Base-by-base conservation (phyloP, 2,888 invertebrate species). In the Linnaemya vulpina region DNA sequence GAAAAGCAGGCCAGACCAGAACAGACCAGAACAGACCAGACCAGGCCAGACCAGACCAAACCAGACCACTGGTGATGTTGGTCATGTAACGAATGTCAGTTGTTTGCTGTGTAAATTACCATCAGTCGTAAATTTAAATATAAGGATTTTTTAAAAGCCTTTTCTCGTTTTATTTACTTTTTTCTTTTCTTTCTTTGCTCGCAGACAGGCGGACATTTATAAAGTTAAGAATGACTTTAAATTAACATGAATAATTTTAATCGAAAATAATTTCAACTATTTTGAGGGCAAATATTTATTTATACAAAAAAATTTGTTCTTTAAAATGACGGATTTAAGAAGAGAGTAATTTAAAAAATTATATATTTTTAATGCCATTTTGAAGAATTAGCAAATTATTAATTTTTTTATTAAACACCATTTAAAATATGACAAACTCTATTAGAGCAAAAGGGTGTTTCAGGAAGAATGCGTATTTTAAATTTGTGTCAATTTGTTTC, bases 71-170 rank as follows among this genome's bases (percentile, higher is more conserved):
- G 75, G 65, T 55, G 65, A 65, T 55, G 25, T 55, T 75, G 53
- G 63, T 30, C 53, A 63, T 75, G 43, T 43, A 43, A 22, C 25
- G 20, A 53, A 63, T 75, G 62, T 63, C 62, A 75, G 62, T 74
- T 49, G 77, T 67, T 81, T 75, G 30, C 25, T 43, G 58, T 81
- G 67, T 67, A 73, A 79, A 65, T 79, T 71, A 49, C 55, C 55
- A 71, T 65, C 46, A 58, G 73, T 46, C 58, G 71, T 79, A 73
- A 73, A 79, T 73, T 79, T 35, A 15, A 51, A 74, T 22, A 51
- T 10, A 20, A 22, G 8, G 4, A 1, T 30, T 40, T 53, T 70
- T 49, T 67, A 65, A 46, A 49, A 35, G 30, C 11, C 49, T 67
- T 30, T 30, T 40, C 40, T 17, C 2, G 15, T 20, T 7, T 38